Percentiles rank a stretch among this genome's conserved stretches.
Evolutionary conservation across 2,888 invertebrate species (phyloP).

Genomic region (Eupithecia dodoneata): DNA sequence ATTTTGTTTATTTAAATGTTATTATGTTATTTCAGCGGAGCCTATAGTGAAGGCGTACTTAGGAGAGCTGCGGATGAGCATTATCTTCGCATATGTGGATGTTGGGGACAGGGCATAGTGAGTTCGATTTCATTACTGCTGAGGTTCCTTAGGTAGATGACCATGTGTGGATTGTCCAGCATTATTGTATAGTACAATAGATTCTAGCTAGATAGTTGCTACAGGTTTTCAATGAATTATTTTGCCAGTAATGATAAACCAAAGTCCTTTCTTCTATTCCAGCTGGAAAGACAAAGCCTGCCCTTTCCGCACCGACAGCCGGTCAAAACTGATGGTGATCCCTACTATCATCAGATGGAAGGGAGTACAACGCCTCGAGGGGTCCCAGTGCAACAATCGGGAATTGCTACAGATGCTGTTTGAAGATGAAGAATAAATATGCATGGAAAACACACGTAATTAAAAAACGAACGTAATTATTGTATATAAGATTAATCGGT

Average conservation of each 20-base stretch:
- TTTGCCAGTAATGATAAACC: neutral
- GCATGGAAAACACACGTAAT: neutral
- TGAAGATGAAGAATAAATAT: conserved; percentile 83
- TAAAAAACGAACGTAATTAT: conserved; percentile 7
- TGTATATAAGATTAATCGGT: conserved; percentile 35
- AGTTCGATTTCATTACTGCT: conserved; percentile 65
- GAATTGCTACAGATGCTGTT: conserved; percentile 92
- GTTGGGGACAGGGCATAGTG: conserved; percentile 91
- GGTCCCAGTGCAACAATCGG: conserved; percentile 89
- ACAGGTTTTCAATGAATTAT: neutral
- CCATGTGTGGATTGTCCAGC: too few relatives aligned
- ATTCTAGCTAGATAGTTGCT: neutral
- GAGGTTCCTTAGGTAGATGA: neutral
- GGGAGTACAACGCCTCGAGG: conserved; percentile 90
- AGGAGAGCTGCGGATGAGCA: conserved; percentile 83
- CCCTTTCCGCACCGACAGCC: conserved; percentile 90
- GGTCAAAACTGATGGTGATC: conserved; percentile 89
- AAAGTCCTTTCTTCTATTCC: conserved; percentile 46
- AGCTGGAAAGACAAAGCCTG: conserved; percentile 94
- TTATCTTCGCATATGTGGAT: conserved; percentile 89
- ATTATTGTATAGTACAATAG: neutral
- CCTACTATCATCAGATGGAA: conserved; percentile 93
- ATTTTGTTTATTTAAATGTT: neutral
- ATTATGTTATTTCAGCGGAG: conserved; percentile 83
- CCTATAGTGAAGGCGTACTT: conserved; percentile 89